Evolutionary conservation across 2,113 vertebrate genomes (phyloP), one percentile per base, ranked within the genome.

Genomic region (Oryzias celebensis): DNA sequence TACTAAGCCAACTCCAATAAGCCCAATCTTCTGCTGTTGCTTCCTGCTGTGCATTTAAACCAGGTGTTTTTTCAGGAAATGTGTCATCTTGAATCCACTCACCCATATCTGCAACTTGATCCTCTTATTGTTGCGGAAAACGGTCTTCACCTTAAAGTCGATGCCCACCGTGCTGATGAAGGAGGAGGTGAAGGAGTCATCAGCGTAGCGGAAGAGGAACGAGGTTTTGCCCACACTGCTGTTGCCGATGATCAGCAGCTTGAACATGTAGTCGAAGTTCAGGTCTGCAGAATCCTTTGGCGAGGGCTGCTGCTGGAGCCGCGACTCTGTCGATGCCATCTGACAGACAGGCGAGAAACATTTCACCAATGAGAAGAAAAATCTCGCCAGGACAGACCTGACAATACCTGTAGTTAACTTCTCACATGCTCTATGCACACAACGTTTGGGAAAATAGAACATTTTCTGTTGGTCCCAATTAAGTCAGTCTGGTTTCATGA

Each of bases 261-360:
- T 97, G 82, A 97, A 96, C 95, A 96, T 97, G 86, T 95, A 96
- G 83, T 97, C 95, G 4, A 97, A 97, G 88, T 95, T 96, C 86
- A 96, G 95, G 81, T 97, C 95, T 0, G 94, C 94, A 0, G 94
- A 94, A 3, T 96, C 94, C 75, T 94, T 95, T 46, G 92, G 91
- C 14, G 89, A 81, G 0, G 91, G 74, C n/a, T 86, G 91, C 75
- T 89, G 88, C 76, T 87, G 90, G 13, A 90, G 80, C 52, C 91
- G 84, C 1, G 91, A 88, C 46, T 96, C 94, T 2, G 64, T 93
- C 0, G 94, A 92, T 0, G 95, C 94, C 95, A 96, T 96, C 91
- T 89, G 36, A 53, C 24, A 61, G 52, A 48, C 13, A 10, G 36
- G 8, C 8, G 5, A 59, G 18, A 48, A 18, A 7, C 2, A 18